Conservation (phyloP, 2,797 vertebrate genomes). For the Australoheros facetus region DNA sequence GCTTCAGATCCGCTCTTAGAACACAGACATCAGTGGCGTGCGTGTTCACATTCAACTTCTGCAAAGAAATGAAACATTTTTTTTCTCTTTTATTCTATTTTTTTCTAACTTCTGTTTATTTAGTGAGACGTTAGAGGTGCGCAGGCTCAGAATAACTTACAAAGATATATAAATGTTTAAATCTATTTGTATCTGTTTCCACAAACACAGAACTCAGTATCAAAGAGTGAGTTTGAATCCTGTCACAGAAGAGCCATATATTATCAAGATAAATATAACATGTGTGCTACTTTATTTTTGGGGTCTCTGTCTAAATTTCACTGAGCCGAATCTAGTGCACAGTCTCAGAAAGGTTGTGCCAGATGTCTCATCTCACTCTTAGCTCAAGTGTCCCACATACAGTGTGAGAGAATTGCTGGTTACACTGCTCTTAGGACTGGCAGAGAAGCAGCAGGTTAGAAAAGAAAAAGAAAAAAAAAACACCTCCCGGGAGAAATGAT, state of each 20-base stretch:
- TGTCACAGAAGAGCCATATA: conserved; percentile 36
- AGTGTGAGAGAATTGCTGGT: conserved; percentile 69
- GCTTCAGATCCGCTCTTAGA: conserved; percentile 1
- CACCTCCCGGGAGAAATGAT: conserved; percentile 78
- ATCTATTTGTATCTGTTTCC: conserved; percentile 15
- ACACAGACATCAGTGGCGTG: not conserved
- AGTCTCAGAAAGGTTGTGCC: conserved; percentile 64
- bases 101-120: conserved; percentile 2
- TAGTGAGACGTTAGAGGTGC: not conserved
- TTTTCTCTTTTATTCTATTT: not conserved
- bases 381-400: conserved; percentile 80
- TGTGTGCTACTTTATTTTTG: conserved; percentile 63
- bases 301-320: conserved; percentile 56
- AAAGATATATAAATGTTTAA: conserved; percentile 21
- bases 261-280: conserved; percentile 68
- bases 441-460: conserved; percentile 74
- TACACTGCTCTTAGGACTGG: conserved; percentile 67
- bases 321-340: conserved; percentile 51
- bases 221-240: conserved; percentile 36
- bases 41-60: not conserved
- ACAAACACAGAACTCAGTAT: not conserved
- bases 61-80: not conserved
- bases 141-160: conserved; percentile 17
- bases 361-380: conserved; percentile 67
- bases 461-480: conserved; percentile 55